Conservation (phyloP, 2,797 vertebrate genomes). For the Acanthis flammea region DNA sequence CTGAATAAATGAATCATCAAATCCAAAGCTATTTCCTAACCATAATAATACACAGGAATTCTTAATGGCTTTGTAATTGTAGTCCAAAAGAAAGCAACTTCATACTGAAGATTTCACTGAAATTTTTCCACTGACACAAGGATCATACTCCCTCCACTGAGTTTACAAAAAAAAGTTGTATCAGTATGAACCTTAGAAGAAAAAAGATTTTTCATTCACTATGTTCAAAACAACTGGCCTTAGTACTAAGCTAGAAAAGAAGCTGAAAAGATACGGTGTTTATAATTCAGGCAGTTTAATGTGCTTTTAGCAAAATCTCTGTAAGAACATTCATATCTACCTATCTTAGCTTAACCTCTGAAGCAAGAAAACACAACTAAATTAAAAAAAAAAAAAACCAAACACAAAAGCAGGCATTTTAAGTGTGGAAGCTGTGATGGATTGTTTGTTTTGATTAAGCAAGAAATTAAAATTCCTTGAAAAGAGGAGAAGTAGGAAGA, state of each 20-base stretch:
- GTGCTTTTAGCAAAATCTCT: neutral
- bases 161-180: neutral
- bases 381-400: neutral
- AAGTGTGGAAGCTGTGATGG: neutral
- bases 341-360: neutral
- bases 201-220: neutral
- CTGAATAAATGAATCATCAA: neutral
- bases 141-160: neutral
- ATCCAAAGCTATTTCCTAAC: neutral
- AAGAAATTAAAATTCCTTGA: conserved; percentile 18
- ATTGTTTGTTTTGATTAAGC: neutral
- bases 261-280: neutral
- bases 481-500: neutral
- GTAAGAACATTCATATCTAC: neutral
- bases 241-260: neutral
- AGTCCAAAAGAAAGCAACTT: neutral
- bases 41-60: neutral
- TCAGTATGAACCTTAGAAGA: neutral
- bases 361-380: neutral
- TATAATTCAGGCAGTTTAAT: neutral
- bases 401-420: neutral
- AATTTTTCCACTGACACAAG: neutral
- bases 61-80: neutral
- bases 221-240: neutral
- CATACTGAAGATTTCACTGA: neutral